Evolutionary conservation across 1,140 invertebrate genomes (phyloP), one percentile per base, ranked within the genome.

Genomic region (Listronotus oregonensis): DNA sequence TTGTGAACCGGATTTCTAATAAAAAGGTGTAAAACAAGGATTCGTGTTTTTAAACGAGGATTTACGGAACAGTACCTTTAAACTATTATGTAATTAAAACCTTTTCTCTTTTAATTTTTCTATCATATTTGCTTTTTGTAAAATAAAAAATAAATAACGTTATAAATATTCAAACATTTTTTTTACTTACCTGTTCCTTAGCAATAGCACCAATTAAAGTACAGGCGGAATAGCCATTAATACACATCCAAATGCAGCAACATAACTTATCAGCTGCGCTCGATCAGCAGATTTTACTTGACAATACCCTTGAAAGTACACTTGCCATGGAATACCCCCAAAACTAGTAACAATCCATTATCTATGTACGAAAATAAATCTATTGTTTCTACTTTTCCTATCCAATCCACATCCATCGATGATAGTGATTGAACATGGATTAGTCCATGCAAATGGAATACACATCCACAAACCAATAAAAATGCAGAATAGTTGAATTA

Each of bases 311-410:
- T 99, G 97, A 81, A 99, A 99, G 78, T 98, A 99, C 4, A 98
- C 96, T 87, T 97, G 95, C 97, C 97, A 99, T 0, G 97, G 97
- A 72, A 99, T 98, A 21, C 97, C 97, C 8, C 97, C 97, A 74
- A 98, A 44, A 98, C 85, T 8, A 99, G 84, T 49, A 99, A 83
- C 55, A 99, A 82, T 18, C 92, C 94, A 68, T 93, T 90, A 82
- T 99, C 97, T 17, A 96, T 75, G 78, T 98, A 99, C 52, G 85
- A 87, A 77, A 91, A 94, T 43, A 90, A 87, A 61, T 93, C 88
- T 6, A 85, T 79, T 0, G 86, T 79, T 8, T 90, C 84, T 5
- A 98, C 81, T 10, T 83, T 79, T 0, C 95, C 95, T 50, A 98
- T 90, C 95, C 95, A 98, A 73, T 94, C 90, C 12, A 94, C 91